A percentile compares a stretch with the other conserved stretches of the same genome.
These are phyloP conservation scores for Campaea margaritaria DNA, from an alignment of 2,888 invertebrate genomes.

Conservation along the genomic window DNA sequence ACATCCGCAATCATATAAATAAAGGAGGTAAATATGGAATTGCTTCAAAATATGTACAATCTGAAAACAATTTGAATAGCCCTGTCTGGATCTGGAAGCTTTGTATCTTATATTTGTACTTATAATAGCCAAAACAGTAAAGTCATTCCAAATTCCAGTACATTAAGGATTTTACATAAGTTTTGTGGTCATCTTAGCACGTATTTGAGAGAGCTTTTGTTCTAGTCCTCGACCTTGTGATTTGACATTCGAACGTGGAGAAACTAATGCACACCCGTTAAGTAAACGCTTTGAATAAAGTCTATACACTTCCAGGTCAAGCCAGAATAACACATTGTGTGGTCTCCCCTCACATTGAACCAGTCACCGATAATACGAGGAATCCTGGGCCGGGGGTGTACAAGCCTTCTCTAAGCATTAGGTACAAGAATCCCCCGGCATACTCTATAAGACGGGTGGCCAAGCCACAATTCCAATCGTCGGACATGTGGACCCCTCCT, in stretches of 20 bases:
- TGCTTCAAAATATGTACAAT: too few species aligned
- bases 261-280: background rate
- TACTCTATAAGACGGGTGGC: constrained; percentile 60
- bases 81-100: too few species aligned
- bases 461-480: constrained; percentile 58
- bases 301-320: constrained; percentile 28
- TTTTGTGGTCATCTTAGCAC: too few species aligned
- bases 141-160: too few species aligned
- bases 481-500: constrained; percentile 73
- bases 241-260: too few species aligned
- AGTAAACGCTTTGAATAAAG: too few species aligned
- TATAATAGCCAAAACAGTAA: too few species aligned
- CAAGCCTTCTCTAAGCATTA: constrained; percentile 42
- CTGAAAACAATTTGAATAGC: too few species aligned
- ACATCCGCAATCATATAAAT: constrained; percentile 52
- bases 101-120: too few species aligned
- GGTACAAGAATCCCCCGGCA: constrained; percentile 60
- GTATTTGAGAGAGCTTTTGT: too few species aligned
- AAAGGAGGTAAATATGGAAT: constrained; percentile 50
- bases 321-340: constrained; percentile 54
- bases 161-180: too few species aligned
- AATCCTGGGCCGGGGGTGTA: constrained; percentile 67
- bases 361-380: constrained; percentile 42
- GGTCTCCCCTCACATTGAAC: constrained; percentile 54
- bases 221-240: too few species aligned